Conservation (phyloP, 2,113 vertebrate species). For the Dipodomys ordii region DNA sequence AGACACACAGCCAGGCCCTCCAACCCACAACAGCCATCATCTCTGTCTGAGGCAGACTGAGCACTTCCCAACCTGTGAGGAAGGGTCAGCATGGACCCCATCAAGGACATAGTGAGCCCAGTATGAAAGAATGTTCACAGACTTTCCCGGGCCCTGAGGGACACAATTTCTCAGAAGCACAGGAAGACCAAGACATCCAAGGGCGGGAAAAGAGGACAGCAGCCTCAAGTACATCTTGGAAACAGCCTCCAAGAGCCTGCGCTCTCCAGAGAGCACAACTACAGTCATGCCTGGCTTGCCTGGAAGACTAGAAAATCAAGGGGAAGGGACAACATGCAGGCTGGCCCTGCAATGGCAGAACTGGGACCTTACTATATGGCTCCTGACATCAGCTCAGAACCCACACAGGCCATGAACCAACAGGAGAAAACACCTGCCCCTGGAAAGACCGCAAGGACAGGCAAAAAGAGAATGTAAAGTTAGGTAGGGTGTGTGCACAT, state of each 20-base stretch:
- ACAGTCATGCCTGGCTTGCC: too few relatives aligned
- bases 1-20: neutral
- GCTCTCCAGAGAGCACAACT: neutral
- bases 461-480: neutral
- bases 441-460: too few relatives aligned
- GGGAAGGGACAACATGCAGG: neutral
- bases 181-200: neutral
- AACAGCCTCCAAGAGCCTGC: neutral
- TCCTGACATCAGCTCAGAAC: neutral
- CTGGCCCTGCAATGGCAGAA: neutral
- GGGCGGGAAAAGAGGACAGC: neutral
- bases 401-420: fast-evolving
- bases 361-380: neutral
- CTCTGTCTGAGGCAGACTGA: neutral
- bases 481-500: too few relatives aligned
- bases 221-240: neutral
- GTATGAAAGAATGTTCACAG: neutral
- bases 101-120: neutral
- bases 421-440: too few relatives aligned
- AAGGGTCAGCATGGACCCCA: neutral
- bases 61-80: neutral
- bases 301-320: neutral
- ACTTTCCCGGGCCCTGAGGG: neutral
- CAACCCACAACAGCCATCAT: too few relatives aligned
- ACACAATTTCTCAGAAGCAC: neutral